Evolutionary conservation across 1,140 invertebrate genomes (phyloP), one percentile per base, ranked within the genome.

Genomic region (Aphaenogaster ashmeadi): DNA sequence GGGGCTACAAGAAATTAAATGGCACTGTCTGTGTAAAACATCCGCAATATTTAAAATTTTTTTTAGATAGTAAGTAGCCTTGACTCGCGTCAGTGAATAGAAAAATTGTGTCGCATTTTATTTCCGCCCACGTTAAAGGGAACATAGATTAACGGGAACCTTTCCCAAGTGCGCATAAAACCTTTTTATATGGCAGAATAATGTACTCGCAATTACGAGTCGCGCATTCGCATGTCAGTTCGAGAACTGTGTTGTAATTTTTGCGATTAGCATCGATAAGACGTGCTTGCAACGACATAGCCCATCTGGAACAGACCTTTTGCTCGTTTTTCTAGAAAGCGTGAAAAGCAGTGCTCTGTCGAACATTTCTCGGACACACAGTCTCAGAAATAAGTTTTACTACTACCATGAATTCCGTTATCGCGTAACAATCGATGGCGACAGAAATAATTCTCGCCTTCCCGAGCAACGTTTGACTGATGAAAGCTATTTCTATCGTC

Each of bases 151-250:
- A 74, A 36, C 15, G 4, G 27, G 50, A 18, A 71, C 21, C 21
- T 58, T 74, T 80, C 21, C 18, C 36, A 15, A 38, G 1, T 33
- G 47, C 18, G 36, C 56, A 60, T 81, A 71, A 81, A 77, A 74
- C n/a, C 8, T n/a, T 77, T 47, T 77, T 71, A 83, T 88, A 77
- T 72, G 86, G 64, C 67, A 58, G 56, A 58, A 50, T 90, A 90
- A 86, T 88, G 41, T 74, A 44, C 64, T 80, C 7, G 71, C 77
- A 83, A 90, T 91, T 90, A 88, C 77, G 56, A 74, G 60, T 56
- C 47, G 44, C 21, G 38, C 56, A 66, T 21, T 90, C 21, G 81
- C 88, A 90, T 80, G 77, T 50, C 33, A 44, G 11, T 41, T 18
- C 27, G 5, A 47, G 33, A 87, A 56, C 41, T 88, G 77, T 69